Base-by-base conservation (phyloP, 2,888 invertebrate genomes). In the Leptogaster cylindrica region DNA sequence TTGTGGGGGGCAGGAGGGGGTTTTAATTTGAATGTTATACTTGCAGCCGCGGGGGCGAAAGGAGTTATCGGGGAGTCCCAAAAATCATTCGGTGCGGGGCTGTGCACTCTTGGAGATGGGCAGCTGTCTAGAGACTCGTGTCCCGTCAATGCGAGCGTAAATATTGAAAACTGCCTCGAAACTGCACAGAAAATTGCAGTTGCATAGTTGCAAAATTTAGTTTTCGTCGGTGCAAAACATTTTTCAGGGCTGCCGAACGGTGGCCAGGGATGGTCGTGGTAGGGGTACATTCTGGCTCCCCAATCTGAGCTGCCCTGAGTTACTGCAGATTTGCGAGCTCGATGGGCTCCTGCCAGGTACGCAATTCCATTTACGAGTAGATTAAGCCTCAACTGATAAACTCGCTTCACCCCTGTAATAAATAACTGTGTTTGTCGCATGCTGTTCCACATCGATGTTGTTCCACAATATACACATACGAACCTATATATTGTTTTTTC, bases 331-430 rank as follows among this genome's bases (percentile, higher is more conserved):
- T 41, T 41, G 16, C 41, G 16, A n/a, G n/a, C 18, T 8, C 18
- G 41, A 41, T 41, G 18, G 14, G 55, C 5, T 23, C 55, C 39
- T 39, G 39, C 12, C 39, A 55, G 8, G 12, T 6, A 14, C 36
- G 39, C 39, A 55, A 55, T 55, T 39, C 55, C 55, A 55, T 55
- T 64, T 44, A 64, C 48, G 46, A 64, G 33, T 18, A 18, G 48
- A 64, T 64, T 64, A 64, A 33, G 28, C 18, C 48, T 33, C 46
- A 48, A 48, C 48, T 64, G 63, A 64, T 64, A 31, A 64, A 48
- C 28, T 33, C 63, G 33, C 33, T 64, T 64, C 48, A 18, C 31
- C 20, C n/a, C n/a, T n/a, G 10, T 31, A 64, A 25, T 23, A 46
- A 64, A 64, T 64, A 48, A 64, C n/a, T 28, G 48, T 48, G 20